phyloP scores from a whole-genome alignment of 1,140 invertebrate species.

The Lutraria rhynchaena region DNA sequence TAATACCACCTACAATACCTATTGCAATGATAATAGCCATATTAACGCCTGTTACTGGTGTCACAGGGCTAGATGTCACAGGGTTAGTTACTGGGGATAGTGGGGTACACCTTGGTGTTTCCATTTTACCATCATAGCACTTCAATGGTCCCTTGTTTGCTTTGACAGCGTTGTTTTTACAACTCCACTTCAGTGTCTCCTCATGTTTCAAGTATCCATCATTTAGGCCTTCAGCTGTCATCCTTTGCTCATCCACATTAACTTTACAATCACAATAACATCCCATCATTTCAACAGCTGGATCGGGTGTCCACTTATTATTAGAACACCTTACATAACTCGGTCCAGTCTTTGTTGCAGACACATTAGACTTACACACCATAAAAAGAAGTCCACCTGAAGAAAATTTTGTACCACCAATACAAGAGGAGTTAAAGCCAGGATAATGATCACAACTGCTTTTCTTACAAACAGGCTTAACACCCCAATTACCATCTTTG shows the following conservation, averaged over 20 bases:
- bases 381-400: not conserved
- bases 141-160: not conserved
- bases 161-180: slow-evolving; percentile 26
- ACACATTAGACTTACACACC: not conserved
- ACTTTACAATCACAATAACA: slow-evolving; percentile 49
- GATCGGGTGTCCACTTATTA: not conserved
- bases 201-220: slow-evolving; percentile 9
- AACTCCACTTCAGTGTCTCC: slow-evolving; percentile 26
- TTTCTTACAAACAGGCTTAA: slow-evolving; percentile 10
- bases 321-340: not conserved
- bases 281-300: not conserved
- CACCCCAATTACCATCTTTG: slow-evolving; percentile 34
- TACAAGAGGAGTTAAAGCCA: slow-evolving; percentile 24
- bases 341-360: slow-evolving; percentile 6
- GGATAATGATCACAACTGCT: slow-evolving; percentile 14
- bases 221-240: not conserved
- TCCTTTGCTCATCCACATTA: not conserved
- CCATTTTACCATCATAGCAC: slow-evolving; percentile 38
- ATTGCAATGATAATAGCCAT: too few relatives aligned
- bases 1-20: too few relatives aligned
- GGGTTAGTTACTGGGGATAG: too few relatives aligned
- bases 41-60: too few relatives aligned
- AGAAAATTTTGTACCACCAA: not conserved
- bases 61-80: too few relatives aligned
- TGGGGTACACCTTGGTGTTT: too few relatives aligned